Base-by-base conservation (phyloP, 1,140 invertebrate genomes). In the Nixonia krombeini region DNA sequence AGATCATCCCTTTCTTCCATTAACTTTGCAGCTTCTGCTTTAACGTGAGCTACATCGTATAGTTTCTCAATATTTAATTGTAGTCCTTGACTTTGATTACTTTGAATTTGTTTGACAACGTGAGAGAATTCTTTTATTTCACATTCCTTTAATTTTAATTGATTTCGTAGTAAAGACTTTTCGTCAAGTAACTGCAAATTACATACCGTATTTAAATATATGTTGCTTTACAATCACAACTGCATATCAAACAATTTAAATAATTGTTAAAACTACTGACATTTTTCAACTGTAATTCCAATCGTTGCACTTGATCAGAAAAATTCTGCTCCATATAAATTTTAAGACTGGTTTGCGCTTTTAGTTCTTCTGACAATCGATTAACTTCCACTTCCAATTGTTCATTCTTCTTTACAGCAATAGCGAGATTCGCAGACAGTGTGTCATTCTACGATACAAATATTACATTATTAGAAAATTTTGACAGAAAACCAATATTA, bases 41-140 rank as follows among this genome's bases (percentile, higher is more conserved):
- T 85, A 21, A 82, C 70, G 9, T 63, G 76, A 37, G 80, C 78
- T 55, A 83, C 74, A 37, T 85, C 74, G 26, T 79, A 82, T 8
- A 85, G 75, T 46, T 84, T 85, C 7, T 80, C 76, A 21, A 82
- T 72, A 49, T 85, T 82, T 23, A 85, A 78, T 28, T n/a, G n/a
- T n/a, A n/a, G n/a, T n/a, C n/a, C n/a, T n/a, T n/a, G n/a, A n/a
- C n/a, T n/a, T 74, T 79, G 50, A 80, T 79, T n/a, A 58, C 64
- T 23, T 79, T 79, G 4, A 76, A 47, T 65, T n/a, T 80, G 73
- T 35, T 79, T 74, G 12, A 84, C 65, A 26, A 83, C 66, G 31
- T 82, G 73, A 4, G 73, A 23, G 29, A 85, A 49, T 53, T 83
- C 80, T 50, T 79, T 77, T 5, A 79, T 25, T 70, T 82, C 82